Percentiles rank a stretch among this genome's conserved stretches.
Conservation (phyloP, 2,113 vertebrate species). For the Calypte anna region DNA sequence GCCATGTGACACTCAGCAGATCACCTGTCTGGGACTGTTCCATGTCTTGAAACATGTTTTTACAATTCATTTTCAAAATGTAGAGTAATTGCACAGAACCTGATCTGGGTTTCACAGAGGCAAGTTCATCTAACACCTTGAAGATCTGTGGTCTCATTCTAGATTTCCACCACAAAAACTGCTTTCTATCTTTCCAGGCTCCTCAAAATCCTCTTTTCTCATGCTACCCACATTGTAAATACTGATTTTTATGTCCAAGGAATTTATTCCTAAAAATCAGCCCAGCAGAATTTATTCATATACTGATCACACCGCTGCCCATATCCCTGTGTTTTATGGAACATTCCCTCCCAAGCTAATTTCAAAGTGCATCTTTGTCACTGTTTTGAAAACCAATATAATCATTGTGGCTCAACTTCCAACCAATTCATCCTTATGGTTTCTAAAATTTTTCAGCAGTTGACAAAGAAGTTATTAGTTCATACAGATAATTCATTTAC, state of each 20-base stretch:
- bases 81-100: background rate
- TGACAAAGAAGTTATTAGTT: slow-evolving; percentile 20
- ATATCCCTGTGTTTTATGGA: background rate
- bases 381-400: background rate
- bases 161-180: background rate
- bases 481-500: background rate
- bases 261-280: background rate
- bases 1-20: background rate
- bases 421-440: background rate
- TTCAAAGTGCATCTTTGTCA: slow-evolving; percentile 14
- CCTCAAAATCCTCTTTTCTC: background rate
- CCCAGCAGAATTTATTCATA: background rate
- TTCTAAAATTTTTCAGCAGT: background rate
- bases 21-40: background rate
- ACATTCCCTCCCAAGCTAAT: background rate
- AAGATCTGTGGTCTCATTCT: background rate
- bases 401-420: background rate
- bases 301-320: background rate
- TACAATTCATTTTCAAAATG: background rate
- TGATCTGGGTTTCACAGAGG: background rate
- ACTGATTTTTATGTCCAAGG: background rate
- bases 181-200: background rate
- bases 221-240: background rate
- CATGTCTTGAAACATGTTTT: background rate
- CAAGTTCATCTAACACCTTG: background rate